Percentiles rank a stretch among this genome's conserved stretches.
Evolutionary conservation across 2,797 vertebrate species (phyloP).

Genomic region (Oreochromis grahami): DNA sequence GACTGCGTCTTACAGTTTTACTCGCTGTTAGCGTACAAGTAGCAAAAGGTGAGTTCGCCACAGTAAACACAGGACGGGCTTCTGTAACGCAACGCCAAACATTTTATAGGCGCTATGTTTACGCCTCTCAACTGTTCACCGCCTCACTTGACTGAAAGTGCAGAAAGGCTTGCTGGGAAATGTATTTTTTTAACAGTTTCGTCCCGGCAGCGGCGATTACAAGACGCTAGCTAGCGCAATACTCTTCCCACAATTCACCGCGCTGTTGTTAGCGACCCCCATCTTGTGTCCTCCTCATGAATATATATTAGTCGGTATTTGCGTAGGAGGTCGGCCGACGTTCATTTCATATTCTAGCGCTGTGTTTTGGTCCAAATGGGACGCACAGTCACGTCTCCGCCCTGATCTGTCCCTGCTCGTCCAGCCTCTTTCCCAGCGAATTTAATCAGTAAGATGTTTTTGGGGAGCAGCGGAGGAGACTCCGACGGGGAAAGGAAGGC

Average conservation of each 20-base stretch:
- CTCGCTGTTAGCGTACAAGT: too few species aligned
- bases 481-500: conserved; percentile 42
- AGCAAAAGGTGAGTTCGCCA: fast-evolving
- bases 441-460: conserved; percentile 68
- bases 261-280: conserved; percentile 63
- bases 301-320: conserved; percentile 72
- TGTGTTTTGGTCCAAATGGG: conserved; percentile 66
- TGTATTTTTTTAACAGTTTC: conserved; percentile 9
- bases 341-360: conserved; percentile 75
- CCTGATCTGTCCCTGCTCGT: conserved; percentile 50
- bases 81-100: background rate
- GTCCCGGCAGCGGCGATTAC: fast-evolving
- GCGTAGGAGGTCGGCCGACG: conserved; percentile 77
- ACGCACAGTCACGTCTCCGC: conserved; percentile 71
- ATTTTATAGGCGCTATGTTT: conserved; percentile 59
- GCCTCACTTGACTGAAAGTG: conserved; percentile 2
- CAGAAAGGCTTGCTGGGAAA: conserved; percentile 31
- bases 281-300: conserved; percentile 75
- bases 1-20: background rate
- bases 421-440: conserved; percentile 56
- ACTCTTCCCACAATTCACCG: conserved; percentile 55
- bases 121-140: conserved; percentile 42
- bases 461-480: conserved; percentile 52
- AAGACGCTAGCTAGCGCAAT: background rate
- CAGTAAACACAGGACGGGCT: background rate